Percentiles rank a stretch among this genome's conserved stretches.
Conservation (phyloP, 2,797 vertebrate species). For the Sebastes hubbsi region DNA sequence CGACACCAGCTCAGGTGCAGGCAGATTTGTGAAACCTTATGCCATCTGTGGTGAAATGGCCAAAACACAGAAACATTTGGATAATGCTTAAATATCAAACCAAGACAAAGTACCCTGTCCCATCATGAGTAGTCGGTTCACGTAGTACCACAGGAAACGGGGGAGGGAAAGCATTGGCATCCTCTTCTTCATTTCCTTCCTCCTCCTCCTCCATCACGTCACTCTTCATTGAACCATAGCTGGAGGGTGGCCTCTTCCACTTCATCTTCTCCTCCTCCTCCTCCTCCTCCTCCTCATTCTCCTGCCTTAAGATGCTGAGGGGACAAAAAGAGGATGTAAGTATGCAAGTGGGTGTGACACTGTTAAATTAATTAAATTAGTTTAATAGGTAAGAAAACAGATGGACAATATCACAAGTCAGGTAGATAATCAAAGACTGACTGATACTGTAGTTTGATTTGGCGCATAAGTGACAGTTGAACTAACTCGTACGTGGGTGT, state of each 20-base stretch:
- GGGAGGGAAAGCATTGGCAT: neutral
- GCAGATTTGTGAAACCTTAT: neutral
- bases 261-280: constrained; percentile 21
- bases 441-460: too few relatives aligned
- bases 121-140: neutral
- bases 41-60: neutral
- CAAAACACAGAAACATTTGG: neutral
- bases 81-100: neutral
- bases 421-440: neutral
- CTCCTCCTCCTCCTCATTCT: neutral
- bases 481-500: neutral
- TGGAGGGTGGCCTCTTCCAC: constrained; percentile 71
- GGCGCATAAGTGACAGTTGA: neutral
- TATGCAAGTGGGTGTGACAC: neutral
- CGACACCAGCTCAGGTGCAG: neutral
- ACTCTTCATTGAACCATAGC: constrained; percentile 85
- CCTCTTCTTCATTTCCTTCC: neutral
- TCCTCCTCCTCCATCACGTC: constrained; percentile 44
- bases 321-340: neutral
- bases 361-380: neutral
- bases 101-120: constrained; percentile 24
- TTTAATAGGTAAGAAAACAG: neutral
- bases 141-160: neutral
- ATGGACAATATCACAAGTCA: neutral
- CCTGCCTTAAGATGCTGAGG: neutral